These are phyloP conservation scores for Liasis olivaceus DNA, from an alignment of 2,797 vertebrate species.

Conservation along the genomic window DNA sequence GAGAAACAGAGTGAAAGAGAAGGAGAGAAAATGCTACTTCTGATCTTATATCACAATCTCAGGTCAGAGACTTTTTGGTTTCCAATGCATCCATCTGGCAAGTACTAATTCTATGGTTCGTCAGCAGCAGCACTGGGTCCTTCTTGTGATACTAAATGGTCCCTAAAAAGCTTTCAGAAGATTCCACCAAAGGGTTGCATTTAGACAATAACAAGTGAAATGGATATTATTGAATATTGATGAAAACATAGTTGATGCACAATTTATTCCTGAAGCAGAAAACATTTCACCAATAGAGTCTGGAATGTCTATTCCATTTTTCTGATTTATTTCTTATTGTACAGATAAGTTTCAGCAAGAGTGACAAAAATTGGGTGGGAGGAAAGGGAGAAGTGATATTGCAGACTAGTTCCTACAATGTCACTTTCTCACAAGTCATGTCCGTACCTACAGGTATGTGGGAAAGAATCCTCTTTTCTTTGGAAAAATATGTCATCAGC, in stretches of 20 bases:
- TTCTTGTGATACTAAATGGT: no score
- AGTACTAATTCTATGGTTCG: not conserved
- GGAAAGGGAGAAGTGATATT: no score
- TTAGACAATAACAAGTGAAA: not conserved
- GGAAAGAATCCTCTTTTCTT: no score
- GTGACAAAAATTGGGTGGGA: not conserved
- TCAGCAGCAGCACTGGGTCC: not conserved
- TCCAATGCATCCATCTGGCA: not conserved
- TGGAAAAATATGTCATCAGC: no score
- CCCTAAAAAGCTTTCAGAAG: not conserved
- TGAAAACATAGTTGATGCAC: not conserved
- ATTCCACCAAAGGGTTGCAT: not conserved
- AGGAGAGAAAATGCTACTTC: not conserved
- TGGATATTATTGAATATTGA: not conserved
- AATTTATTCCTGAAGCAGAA: not conserved
- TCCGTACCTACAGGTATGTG: no score
- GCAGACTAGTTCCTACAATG: no score
- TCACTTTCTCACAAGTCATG: no score
- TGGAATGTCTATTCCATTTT: not conserved
- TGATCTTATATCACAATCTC: not conserved
- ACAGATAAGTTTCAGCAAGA: not conserved
- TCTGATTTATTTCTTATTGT: not conserved
- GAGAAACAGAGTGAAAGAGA: not conserved
- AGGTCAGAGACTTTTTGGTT: not conserved
- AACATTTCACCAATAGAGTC: not conserved